phyloP scores from a whole-genome alignment of 92 coral and sea anemone genomes.

The Porites cylindrica region DNA sequence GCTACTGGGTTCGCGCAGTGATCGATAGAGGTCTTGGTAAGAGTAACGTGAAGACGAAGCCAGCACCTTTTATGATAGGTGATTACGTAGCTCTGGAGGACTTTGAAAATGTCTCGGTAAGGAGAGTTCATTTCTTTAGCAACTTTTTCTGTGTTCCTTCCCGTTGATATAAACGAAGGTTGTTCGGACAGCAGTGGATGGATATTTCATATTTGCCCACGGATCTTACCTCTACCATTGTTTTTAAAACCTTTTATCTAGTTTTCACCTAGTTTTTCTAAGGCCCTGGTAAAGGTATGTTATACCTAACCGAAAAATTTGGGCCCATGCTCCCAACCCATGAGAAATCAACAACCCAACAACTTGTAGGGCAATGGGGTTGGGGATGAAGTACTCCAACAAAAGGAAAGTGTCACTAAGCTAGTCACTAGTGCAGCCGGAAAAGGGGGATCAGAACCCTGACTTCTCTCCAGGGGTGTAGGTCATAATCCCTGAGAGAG shows the following conservation, averaged over 20 bases:
- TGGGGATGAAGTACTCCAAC: neutral
- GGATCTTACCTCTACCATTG: no score
- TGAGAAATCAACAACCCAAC: neutral
- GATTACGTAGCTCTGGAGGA: constrained; percentile 63
- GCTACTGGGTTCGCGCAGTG: constrained; percentile 75
- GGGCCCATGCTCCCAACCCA: neutral
- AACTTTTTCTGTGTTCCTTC: no score
- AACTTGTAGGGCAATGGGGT: neutral
- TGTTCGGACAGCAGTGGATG: no score
- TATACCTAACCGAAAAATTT: no score
- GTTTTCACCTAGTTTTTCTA: no score
- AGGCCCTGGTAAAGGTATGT: no score
- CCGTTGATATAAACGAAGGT: no score
- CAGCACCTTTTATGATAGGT: constrained; percentile 59
- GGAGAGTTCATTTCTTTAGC: neutral
- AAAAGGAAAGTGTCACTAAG: neutral
- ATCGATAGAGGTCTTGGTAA: constrained; percentile 72
- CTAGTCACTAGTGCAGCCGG: neutral
- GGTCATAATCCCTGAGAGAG: neutral
- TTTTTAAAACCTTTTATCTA: no score
- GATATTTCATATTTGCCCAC: no score
- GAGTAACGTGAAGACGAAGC: constrained; percentile 64
- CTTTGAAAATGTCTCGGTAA: constrained; percentile 55
- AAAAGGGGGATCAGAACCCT: neutral
- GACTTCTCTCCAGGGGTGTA: neutral